phyloP scores from a whole-genome alignment of 2,113 vertebrate species.

The Embiotoca jacksoni region DNA sequence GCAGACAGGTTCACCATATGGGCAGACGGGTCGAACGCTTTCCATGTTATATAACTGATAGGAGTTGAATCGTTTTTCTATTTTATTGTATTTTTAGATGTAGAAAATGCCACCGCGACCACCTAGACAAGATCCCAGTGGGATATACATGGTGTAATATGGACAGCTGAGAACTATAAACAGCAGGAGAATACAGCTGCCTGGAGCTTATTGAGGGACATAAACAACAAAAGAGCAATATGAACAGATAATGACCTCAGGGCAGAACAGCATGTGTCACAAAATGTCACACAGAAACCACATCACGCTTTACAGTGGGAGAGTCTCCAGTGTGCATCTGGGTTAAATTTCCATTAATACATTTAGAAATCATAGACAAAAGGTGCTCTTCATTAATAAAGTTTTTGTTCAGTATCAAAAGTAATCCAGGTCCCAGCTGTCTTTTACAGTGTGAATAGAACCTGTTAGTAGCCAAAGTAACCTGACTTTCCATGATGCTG shows the following conservation, averaged over 20 bases:
- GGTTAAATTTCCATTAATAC: too few relatives aligned
- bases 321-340: too few relatives aligned
- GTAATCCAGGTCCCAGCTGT: too few relatives aligned
- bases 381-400: too few relatives aligned
- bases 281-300: too few relatives aligned
- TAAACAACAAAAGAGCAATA: background rate
- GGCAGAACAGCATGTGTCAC: constrained; percentile 4
- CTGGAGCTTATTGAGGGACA: background rate
- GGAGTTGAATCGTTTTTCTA: background rate
- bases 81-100: background rate
- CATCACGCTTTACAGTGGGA: too few relatives aligned
- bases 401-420: too few relatives aligned
- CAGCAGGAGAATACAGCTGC: background rate
- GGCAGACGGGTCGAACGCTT: background rate
- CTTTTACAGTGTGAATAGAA: too few relatives aligned
- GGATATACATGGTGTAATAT: too few relatives aligned
- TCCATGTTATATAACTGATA: background rate
- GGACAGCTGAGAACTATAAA: background rate
- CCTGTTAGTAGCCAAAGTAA: too few relatives aligned
- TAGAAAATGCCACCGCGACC: background rate
- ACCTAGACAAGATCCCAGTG: background rate
- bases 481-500: too few relatives aligned
- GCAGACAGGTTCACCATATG: background rate
- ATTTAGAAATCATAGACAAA: too few relatives aligned
- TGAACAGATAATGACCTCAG: background rate